phyloP scores from a whole-genome alignment of 2,888 invertebrate genomes.

The Lissocephala sabroskyi region DNA sequence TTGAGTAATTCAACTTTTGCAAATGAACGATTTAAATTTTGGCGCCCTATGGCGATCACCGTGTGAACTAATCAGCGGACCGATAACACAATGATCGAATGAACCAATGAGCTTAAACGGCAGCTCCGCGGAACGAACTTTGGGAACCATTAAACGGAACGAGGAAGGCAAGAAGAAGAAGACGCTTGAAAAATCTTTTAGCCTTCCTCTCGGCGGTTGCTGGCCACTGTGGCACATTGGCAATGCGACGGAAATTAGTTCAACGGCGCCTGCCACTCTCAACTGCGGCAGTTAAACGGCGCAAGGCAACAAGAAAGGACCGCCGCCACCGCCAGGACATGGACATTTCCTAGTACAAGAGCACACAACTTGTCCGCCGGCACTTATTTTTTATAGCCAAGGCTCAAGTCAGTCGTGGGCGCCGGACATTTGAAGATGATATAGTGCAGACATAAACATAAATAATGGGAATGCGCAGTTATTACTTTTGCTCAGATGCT shows the following conservation, averaged over 20 bases:
- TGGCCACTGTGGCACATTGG: slow-evolving; percentile 1
- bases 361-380: slow-evolving; percentile 40
- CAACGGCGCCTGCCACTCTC: slow-evolving; percentile 48
- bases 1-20: too few species aligned
- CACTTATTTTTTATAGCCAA: slow-evolving; percentile 56
- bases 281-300: slow-evolving; percentile 51
- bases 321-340: slow-evolving; percentile 17
- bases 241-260: slow-evolving; percentile 50
- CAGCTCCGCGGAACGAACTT: too few species aligned
- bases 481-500: slow-evolving; percentile 49
- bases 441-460: slow-evolving; percentile 65
- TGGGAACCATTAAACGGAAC: too few species aligned
- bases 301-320: slow-evolving; percentile 8
- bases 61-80: too few species aligned
- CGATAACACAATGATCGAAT: too few species aligned
- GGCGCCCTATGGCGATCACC: too few species aligned
- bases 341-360: slow-evolving; percentile 9
- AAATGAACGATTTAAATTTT: too few species aligned
- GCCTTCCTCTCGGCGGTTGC: too few species aligned
- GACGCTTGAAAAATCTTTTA: too few species aligned
- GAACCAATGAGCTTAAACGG: too few species aligned
- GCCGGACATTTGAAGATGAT: slow-evolving; percentile 58
- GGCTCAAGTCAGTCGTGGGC: slow-evolving; percentile 14
- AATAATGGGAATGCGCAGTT: slow-evolving; percentile 64
- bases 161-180: too few species aligned